Base-by-base conservation (phyloP, 2,113 vertebrate genomes). In the Nyctibius bracteatus region DNA sequence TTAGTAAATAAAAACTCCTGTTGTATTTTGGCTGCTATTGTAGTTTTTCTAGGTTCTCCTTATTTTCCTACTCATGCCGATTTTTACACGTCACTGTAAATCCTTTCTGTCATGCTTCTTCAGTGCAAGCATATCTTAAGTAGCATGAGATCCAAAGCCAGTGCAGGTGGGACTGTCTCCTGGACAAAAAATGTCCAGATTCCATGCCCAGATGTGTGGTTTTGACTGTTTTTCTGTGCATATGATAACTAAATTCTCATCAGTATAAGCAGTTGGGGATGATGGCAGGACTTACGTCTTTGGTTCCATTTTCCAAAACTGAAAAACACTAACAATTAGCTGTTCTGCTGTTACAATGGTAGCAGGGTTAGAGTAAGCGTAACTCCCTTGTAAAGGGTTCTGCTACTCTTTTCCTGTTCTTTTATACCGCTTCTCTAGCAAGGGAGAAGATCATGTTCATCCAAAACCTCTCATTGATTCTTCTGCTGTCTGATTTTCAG, bases 61-160 rank as follows among this genome's bases (percentile, higher is more conserved):
- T 75, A 10, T 75, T 88, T 80, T 37, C 39, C 8, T 74, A 6
- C 35, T 78, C 14, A 10, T 46, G 14, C n/a, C 39, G 46, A 25
- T 37, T 62, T 92, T 84, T 47, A 59, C 24, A 18, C 21, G 75
- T 80, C 41, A 12, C 46, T 71, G 46, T 51, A 75, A 83, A 51
- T 52, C 67, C 35, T 87, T 82, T 51, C 85, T 49, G 28, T 9
- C 8, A 4, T 10, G 10, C 37, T 95, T 30, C 68, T 72, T 47
- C 27, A 25, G 25, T 5, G 23, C 0, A 0, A 70, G 18, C 14
- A 3, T 39, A 39, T 51, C 39, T 84, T 58, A 43, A 58, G n/a
- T 47, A 78, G 39, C 3, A 11, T 54, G 43, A 54, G 27, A 35
- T 65, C 31, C 33, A 59, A 77, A 85, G 41, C 43, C 44, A 65